phyloP scores from a whole-genome alignment of 2,888 invertebrate genomes.

The Lochmaea capreae region DNA sequence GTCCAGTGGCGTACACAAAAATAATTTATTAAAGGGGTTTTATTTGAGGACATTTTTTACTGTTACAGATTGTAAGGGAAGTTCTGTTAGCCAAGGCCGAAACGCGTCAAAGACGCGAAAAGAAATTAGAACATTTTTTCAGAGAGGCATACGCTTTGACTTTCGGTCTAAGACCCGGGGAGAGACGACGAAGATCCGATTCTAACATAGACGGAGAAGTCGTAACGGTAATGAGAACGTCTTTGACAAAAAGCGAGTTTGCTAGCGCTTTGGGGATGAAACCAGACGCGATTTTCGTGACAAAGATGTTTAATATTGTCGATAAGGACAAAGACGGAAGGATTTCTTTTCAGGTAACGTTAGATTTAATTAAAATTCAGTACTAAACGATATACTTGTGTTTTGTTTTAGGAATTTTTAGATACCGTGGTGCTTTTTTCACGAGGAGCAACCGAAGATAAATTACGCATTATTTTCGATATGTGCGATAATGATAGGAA shows the following conservation, averaged over 20 bases:
- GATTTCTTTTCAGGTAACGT: slow-evolving; percentile 88
- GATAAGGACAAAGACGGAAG: slow-evolving; percentile 94
- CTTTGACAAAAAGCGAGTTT: slow-evolving; percentile 91
- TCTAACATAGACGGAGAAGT: slow-evolving; percentile 81
- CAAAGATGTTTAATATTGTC: slow-evolving; percentile 97
- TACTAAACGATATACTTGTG: not conserved
- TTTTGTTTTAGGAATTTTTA: slow-evolving; percentile 80
- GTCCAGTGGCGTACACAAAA: too few species aligned
- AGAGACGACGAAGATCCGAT: slow-evolving; percentile 80
- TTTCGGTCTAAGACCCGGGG: slow-evolving; percentile 89
- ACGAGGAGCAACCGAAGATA: slow-evolving; percentile 92
- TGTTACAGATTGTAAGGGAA: slow-evolving; percentile 77
- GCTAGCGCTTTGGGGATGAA: slow-evolving; percentile 97
- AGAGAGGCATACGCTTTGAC: slow-evolving; percentile 95
- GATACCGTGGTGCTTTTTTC: slow-evolving; percentile 94
- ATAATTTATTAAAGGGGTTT: too few species aligned
- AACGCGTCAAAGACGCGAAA: slow-evolving; percentile 92
- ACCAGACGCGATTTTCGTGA: slow-evolving; percentile 92
- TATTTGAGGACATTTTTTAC: not conserved
- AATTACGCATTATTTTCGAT: slow-evolving; percentile 93
- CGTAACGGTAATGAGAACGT: slow-evolving; percentile 93
- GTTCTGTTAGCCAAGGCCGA: slow-evolving; percentile 92
- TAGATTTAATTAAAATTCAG: not conserved
- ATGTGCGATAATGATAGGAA: slow-evolving; percentile 97
- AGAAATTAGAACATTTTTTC: slow-evolving; percentile 94